phyloP scores from a whole-genome alignment of 1,140 invertebrate species.

The Pinna nobilis region DNA sequence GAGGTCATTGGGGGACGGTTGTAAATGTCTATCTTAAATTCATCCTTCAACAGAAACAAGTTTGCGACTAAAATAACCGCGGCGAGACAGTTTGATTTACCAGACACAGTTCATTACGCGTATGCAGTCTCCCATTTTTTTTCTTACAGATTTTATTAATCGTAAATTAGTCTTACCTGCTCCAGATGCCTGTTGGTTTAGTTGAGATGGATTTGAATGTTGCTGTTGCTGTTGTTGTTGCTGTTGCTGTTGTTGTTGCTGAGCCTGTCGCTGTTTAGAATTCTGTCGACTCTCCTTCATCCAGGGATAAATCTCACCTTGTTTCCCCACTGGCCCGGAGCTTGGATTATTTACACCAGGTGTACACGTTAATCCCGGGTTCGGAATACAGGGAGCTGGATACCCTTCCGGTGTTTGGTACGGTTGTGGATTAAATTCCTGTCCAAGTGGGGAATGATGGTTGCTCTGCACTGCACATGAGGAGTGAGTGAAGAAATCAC shows the following conservation, averaged over 20 bases:
- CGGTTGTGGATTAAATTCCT: slow-evolving; percentile 18
- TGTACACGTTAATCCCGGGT: slow-evolving; percentile 21
- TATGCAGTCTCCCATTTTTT: too few relatives aligned
- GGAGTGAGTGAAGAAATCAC: slow-evolving; percentile 34
- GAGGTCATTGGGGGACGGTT: slow-evolving; percentile 2
- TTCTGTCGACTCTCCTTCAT: slow-evolving; percentile 67
- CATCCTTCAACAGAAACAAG: neutral
- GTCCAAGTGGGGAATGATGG: slow-evolving; percentile 19
- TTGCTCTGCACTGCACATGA: slow-evolving; percentile 39
- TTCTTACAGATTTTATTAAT: too few relatives aligned
- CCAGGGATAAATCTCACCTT: slow-evolving; percentile 63
- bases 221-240: slow-evolving; percentile 35
- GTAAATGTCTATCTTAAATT: slow-evolving; percentile 20
- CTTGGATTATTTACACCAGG: slow-evolving; percentile 26
- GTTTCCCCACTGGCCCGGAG: slow-evolving; percentile 5
- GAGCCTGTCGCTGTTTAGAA: slow-evolving; percentile 53
- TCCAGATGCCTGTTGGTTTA: slow-evolving; percentile 7
- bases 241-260: slow-evolving; percentile 33
- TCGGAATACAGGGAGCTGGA: slow-evolving; percentile 5
- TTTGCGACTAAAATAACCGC: neutral
- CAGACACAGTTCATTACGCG: too few relatives aligned
- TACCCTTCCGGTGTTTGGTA: slow-evolving; percentile 18
- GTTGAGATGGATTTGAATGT: slow-evolving; percentile 19
- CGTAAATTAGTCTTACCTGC: too few relatives aligned
- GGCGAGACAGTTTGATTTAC: too few relatives aligned